Base-by-base conservation (phyloP, 2,888 invertebrate species). In the Chymomyza amoena region DNA sequence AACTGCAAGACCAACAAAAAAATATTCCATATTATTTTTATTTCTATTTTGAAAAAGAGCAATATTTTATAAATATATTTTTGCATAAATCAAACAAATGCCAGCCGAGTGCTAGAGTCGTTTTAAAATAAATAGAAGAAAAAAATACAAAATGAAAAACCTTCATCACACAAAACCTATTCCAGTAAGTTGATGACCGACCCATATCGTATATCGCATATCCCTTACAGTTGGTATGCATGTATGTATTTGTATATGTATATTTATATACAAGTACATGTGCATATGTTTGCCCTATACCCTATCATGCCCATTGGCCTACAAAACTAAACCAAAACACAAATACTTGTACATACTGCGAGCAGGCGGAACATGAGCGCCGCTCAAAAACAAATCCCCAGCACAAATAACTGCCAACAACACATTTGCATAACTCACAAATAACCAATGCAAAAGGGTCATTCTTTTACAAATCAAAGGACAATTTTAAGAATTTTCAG, bases 241-340 rank as follows among this genome's bases (percentile, higher is more conserved):
- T n/a, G n/a, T n/a, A n/a, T n/a, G n/a, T n/a, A n/a, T n/a, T n/a
- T n/a, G n/a, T n/a, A n/a, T n/a, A n/a, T n/a, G n/a, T n/a, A n/a
- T n/a, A 62, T 66, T 36, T 76, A 72, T 72, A 65, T 75, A 72
- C 77, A 79, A 69, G 79, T 79, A 73, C 73, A 73, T 80, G 39
- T 81, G 79, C 73, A 71, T 71, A n/a, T 15, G 54, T n/a, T 20
- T 18, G 16, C 7, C 54, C 18, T 20, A 45, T 45, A 45, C 39
- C 39, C 39, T 45, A 45, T 45, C 39, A 54, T 20, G 18, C 54
- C 16, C 61, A 71, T 87, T 84, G 80, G 57, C 15, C 15, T 20
- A 57, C 84, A 85, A 76, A 82, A 82, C 82, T 87, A 87, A 87
- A 88, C 88, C 86, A 85, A 82, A 87, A 82, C 73, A 75, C 87